phyloP scores from a whole-genome alignment of 2,888 invertebrate species.

The Osedax frankpressi region DNA sequence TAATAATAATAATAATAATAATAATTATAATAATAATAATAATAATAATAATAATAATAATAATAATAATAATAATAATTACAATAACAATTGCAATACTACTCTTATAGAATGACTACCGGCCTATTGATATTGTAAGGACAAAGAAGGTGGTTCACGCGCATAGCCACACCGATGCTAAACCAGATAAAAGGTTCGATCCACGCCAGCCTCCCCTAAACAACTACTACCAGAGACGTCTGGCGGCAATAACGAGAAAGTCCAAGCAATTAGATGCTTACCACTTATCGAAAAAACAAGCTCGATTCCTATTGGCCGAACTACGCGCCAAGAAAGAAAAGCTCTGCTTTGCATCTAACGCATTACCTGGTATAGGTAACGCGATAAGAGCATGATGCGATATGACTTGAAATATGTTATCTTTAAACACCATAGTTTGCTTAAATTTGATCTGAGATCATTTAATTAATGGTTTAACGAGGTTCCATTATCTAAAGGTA shows the following conservation, averaged over 20 bases:
- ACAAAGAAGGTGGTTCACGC: constrained; percentile 25
- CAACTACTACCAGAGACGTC: constrained; percentile 32
- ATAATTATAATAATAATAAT: not conserved
- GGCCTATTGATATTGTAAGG: constrained; percentile 32
- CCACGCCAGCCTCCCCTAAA: constrained; percentile 30
- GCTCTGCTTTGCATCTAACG: too few relatives aligned
- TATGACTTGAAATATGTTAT: too few relatives aligned
- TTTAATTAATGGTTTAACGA: too few relatives aligned
- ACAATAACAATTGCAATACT: not conserved
- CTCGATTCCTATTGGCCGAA: constrained; percentile 19
- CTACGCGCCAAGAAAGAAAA: constrained; percentile 13
- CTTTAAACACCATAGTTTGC: too few relatives aligned
- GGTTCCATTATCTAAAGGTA: too few relatives aligned
- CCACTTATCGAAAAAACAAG: constrained; percentile 19
- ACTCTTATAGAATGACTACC: constrained; percentile 35
- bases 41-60: not conserved
- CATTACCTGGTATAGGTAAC: too few relatives aligned
- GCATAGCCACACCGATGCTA: constrained; percentile 23
- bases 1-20: not conserved
- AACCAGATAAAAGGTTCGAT: constrained; percentile 25
- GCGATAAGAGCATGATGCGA: too few relatives aligned
- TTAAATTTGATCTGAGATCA: too few relatives aligned
- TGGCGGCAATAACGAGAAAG: constrained; percentile 26
- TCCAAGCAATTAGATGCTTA: not conserved
- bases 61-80: not conserved